Evolutionary conservation across 2,797 vertebrate species (phyloP).

Genomic region (Gadopsis marmoratus): DNA sequence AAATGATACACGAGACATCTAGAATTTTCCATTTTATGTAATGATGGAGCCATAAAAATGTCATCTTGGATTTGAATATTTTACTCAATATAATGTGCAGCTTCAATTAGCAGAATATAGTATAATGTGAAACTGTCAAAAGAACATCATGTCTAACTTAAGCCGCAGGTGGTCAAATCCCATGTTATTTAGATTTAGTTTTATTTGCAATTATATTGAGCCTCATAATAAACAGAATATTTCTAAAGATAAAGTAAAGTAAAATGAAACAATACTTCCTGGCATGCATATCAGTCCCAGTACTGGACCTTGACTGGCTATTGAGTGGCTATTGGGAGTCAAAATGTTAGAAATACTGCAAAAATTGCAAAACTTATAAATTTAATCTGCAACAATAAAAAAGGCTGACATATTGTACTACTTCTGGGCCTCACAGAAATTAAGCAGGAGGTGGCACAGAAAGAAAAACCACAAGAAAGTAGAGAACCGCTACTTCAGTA

Average conservation of each 20-base stretch:
- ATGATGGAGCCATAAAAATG: constrained; percentile 51
- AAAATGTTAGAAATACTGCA: constrained; percentile 13
- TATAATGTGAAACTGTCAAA: background rate
- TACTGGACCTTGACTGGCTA: background rate
- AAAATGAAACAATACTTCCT: background rate
- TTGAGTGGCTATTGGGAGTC: background rate
- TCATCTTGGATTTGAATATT: constrained; percentile 42
- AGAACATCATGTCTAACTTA: background rate
- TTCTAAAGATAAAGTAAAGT: too few relatives aligned
- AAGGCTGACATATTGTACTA: constrained; percentile 2
- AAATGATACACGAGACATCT: constrained; percentile 57
- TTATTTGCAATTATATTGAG: background rate
- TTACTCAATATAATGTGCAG: constrained; percentile 34
- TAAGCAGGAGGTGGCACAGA: background rate
- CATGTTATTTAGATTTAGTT: background rate
- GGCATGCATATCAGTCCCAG: background rate
- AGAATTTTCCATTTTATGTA: constrained; percentile 51
- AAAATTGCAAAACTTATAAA: constrained; percentile 22
- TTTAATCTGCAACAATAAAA: constrained; percentile 21
- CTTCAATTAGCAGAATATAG: constrained; percentile 17
- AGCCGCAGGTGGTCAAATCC: background rate
- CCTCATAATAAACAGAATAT: background rate
- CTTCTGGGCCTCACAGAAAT: constrained; percentile 16
- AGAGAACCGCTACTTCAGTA: background rate
- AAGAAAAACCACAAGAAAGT: background rate